Evolutionary conservation across 2,888 invertebrate species (phyloP).

Genomic region (Ormyrus labotus): DNA sequence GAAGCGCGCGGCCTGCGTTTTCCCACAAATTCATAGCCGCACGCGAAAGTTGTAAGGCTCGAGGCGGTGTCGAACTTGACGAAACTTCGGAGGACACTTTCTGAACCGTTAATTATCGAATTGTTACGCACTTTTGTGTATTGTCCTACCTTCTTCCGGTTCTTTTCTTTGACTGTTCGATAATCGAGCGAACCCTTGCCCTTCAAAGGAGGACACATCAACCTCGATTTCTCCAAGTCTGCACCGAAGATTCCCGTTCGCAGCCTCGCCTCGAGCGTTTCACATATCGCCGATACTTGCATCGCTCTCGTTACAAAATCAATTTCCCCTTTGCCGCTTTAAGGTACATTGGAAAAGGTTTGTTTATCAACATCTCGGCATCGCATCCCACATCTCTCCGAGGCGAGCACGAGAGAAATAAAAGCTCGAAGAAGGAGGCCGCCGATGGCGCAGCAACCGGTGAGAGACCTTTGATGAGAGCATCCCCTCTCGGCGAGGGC

Average conservation of each 20-base stretch:
- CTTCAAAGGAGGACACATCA: no score
- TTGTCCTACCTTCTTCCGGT: no score
- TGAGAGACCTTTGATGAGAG: constrained; percentile 31
- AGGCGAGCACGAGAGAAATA: background rate
- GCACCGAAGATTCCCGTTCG: background rate
- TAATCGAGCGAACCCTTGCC: no score
- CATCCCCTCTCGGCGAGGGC: background rate
- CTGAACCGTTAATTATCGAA: background rate
- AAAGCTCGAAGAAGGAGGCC: background rate
- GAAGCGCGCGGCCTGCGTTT: constrained; percentile 41
- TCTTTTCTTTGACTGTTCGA: no score
- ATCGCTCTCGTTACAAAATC: constrained; percentile 15
- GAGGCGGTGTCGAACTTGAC: constrained; percentile 12
- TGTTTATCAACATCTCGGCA: constrained; percentile 44
- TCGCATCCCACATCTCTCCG: constrained; percentile 25
- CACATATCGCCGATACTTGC: background rate
- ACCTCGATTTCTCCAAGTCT: background rate
- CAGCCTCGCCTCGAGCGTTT: background rate
- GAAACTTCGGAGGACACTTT: background rate
- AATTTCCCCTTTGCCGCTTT: constrained; percentile 2
- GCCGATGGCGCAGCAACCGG: background rate
- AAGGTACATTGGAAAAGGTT: background rate
- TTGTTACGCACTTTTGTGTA: background rate
- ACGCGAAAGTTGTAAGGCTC: constrained; percentile 5
- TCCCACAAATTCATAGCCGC: constrained; percentile 54